phyloP scores from a whole-genome alignment of 2,797 vertebrate genomes.

The Gouania willdenowi region DNA sequence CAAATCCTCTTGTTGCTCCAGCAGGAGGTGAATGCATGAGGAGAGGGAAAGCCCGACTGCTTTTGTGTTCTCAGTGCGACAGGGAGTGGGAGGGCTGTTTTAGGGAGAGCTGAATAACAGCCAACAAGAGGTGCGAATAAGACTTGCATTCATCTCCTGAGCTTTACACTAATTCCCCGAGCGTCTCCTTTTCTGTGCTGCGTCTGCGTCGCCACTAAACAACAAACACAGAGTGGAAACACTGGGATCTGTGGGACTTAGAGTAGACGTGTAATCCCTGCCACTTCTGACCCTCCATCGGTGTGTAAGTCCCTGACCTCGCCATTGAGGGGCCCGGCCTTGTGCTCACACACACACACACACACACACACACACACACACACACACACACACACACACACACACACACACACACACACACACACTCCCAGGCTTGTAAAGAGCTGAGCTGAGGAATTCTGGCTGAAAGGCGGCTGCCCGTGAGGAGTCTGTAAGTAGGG shows the following conservation, averaged over 20 bases:
- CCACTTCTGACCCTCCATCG: conserved; percentile 82
- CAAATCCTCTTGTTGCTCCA: conserved; percentile 82
- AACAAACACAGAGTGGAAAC: conserved; percentile 83
- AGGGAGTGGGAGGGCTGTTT: conserved; percentile 78
- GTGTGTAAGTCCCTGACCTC: conserved; percentile 77
- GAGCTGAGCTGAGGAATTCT: conserved; percentile 74
- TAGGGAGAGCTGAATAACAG: conserved; percentile 65
- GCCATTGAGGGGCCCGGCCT: conserved; percentile 69
- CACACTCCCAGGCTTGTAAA: conserved; percentile 71
- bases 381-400: conserved; percentile 38
- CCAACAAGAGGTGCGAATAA: conserved; percentile 83
- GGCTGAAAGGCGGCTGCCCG: conserved; percentile 69
- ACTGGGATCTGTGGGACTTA: conserved; percentile 76
- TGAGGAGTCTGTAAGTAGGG: conserved; percentile 77
- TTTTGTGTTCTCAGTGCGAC: conserved; percentile 78
- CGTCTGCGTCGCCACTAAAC: conserved; percentile 76
- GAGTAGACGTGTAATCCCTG: conserved; percentile 79
- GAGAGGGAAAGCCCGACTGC: conserved; percentile 78
- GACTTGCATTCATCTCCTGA: conserved; percentile 77
- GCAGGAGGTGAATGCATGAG: conserved; percentile 75
- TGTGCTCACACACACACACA: conserved; percentile 62
- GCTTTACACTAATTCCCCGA: conserved; percentile 82
- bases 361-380: conserved; percentile 39
- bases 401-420: conserved; percentile 53
- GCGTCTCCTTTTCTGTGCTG: conserved; percentile 72